Evolutionary conservation across 92 coral and sea anemone genomes (phyloP).

Genomic region (Plumapathes pennacea): DNA sequence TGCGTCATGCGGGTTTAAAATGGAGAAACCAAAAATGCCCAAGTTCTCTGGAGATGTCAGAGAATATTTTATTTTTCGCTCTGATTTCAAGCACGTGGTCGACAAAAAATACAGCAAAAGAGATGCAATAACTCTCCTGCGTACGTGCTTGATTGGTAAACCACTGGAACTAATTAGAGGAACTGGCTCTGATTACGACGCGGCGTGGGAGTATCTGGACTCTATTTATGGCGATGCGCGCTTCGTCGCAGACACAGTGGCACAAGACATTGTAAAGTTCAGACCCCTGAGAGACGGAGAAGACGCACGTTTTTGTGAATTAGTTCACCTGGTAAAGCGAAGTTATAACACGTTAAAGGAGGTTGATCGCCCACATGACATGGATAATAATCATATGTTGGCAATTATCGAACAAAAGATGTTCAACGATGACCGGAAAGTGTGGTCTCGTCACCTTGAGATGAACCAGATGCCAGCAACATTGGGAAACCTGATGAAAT

Average conservation of each 20-base stretch:
- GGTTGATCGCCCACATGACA: conserved; percentile 52
- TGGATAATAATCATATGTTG: conserved; percentile 68
- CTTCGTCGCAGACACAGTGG: conserved; percentile 42
- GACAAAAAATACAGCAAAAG: conserved; percentile 33
- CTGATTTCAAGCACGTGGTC: conserved; percentile 55
- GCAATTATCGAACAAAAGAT: conserved; percentile 61
- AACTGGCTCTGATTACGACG: conserved; percentile 56
- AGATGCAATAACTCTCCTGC: conserved; percentile 53
- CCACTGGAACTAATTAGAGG: conserved; percentile 59
- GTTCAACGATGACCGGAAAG: conserved; percentile 52
- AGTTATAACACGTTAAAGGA: conserved; percentile 63
- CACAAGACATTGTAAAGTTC: conserved; percentile 51
- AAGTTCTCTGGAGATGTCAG: conserved; percentile 61
- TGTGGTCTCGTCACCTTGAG: conserved; percentile 51
- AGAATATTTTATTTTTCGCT: conserved; percentile 37
- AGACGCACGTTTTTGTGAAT: conserved; percentile 66
- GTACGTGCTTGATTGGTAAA: conserved; percentile 42
- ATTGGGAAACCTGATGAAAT: conserved; percentile 20
- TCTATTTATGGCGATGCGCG: conserved; percentile 62
- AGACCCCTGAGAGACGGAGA: conserved; percentile 44
- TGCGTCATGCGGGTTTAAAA: conserved; percentile 21
- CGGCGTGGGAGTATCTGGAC: conserved; percentile 59
- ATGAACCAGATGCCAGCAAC: conserved; percentile 16
- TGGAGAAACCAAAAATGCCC: conserved; percentile 61
- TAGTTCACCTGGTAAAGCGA: conserved; percentile 51